phyloP scores from a whole-genome alignment of 1,140 invertebrate genomes.

The Coenobita brevimanus region DNA sequence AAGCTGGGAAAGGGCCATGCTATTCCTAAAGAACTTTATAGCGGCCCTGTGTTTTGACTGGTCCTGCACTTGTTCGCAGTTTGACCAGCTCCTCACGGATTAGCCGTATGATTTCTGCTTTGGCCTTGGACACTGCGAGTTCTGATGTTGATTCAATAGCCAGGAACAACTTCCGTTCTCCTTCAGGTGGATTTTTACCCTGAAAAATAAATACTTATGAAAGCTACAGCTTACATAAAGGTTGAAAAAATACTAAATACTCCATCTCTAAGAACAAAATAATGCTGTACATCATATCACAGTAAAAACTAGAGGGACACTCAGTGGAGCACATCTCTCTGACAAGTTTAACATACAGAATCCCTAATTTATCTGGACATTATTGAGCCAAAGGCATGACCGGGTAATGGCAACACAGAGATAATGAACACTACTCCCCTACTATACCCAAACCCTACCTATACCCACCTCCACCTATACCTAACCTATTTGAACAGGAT shows the following conservation, averaged over 20 bases:
- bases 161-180: conserved; percentile 96
- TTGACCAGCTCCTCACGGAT: conserved; percentile 98
- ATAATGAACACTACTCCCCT: too few relatives aligned
- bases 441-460: too few relatives aligned
- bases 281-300: background rate
- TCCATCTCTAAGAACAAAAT: too few relatives aligned
- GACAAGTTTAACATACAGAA: too few relatives aligned
- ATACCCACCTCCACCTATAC: too few relatives aligned
- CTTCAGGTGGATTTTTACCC: conserved; percentile 90
- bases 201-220: conserved; percentile 32
- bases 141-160: conserved; percentile 99
- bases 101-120: conserved; percentile 97
- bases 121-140: conserved; percentile 96
- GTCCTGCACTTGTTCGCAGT: conserved; percentile 89
- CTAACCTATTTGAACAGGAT: too few relatives aligned
- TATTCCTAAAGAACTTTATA: conserved; percentile 91
- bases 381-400: too few relatives aligned
- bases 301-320: too few relatives aligned
- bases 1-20: too few relatives aligned
- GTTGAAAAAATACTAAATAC: background rate
- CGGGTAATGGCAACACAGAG: too few relatives aligned
- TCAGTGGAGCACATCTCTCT: too few relatives aligned
- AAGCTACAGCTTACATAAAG: background rate
- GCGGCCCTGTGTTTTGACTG: conserved; percentile 89
- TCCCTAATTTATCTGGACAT: too few relatives aligned